Conservation (phyloP, 2,888 invertebrate genomes). For the Aspidiotus destructor region DNA sequence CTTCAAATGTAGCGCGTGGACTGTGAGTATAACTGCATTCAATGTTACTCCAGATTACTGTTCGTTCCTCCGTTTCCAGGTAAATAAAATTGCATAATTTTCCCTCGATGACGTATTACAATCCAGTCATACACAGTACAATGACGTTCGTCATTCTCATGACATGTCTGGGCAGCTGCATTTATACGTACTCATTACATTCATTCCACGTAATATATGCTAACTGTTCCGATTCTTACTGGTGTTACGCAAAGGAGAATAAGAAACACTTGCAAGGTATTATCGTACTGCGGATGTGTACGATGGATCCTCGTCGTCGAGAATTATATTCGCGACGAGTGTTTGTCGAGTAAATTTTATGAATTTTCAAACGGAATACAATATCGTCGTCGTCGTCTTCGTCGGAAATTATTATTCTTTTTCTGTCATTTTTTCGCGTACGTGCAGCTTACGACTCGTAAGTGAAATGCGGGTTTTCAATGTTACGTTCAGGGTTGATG, state of each 20-base stretch:
- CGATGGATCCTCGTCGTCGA: not conserved
- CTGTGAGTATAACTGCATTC: too few species aligned
- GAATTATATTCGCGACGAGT: not conserved
- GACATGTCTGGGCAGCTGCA: conserved; percentile 1
- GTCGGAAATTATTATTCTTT: too few species aligned
- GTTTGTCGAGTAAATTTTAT: not conserved
- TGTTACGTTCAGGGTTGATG: conserved; percentile 2
- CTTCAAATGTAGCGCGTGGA: too few species aligned
- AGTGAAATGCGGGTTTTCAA: conserved; percentile 1
- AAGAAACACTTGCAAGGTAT: not conserved
- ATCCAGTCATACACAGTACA: too few species aligned
- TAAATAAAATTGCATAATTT: too few species aligned
- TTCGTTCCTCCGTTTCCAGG: too few species aligned
- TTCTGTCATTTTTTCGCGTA: too few species aligned
- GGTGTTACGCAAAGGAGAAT: not conserved
- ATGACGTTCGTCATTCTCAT: not conserved
- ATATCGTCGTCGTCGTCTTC: not conserved
- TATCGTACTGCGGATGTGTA: not conserved
- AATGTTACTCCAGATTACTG: too few species aligned
- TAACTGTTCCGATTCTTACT: conserved; percentile 2
- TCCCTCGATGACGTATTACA: too few species aligned
- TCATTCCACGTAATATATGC: conserved; percentile 1
- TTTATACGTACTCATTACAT: not conserved
- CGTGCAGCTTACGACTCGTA: too few species aligned
- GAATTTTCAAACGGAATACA: not conserved